phyloP scores from a whole-genome alignment of 92 coral and sea anemone species.

The Galaxea fascicularis region DNA sequence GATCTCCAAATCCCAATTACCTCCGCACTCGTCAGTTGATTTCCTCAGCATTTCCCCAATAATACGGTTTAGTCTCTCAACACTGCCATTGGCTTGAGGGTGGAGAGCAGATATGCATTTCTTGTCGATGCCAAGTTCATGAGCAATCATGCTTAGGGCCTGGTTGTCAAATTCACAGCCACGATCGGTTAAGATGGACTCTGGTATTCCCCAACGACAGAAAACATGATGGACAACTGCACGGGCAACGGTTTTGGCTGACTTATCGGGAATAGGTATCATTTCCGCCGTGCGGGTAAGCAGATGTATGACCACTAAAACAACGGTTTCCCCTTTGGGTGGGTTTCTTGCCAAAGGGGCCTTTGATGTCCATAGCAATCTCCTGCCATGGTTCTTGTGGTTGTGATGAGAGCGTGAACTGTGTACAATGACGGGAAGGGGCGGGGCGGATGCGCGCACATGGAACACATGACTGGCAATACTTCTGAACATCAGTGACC shows the following conservation, averaged over 20 bases:
- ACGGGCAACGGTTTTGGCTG: slow-evolving; percentile 63
- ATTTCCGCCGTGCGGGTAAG: slow-evolving; percentile 59
- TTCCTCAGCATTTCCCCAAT: slow-evolving; percentile 44
- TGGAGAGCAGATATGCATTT: slow-evolving; percentile 51
- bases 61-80: slow-evolving; percentile 54
- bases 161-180: slow-evolving; percentile 57
- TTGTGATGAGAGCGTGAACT: slow-evolving; percentile 40
- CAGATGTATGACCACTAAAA: slow-evolving; percentile 50
- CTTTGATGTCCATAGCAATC: slow-evolving; percentile 61
- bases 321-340: slow-evolving; percentile 44
- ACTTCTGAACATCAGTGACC: slow-evolving; percentile 33
- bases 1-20: slow-evolving; percentile 58
- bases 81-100: slow-evolving; percentile 67
- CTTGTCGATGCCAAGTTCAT: slow-evolving; percentile 57
- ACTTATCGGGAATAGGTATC: slow-evolving; percentile 60
- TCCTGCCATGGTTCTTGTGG: slow-evolving; percentile 74
- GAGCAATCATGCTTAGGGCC: slow-evolving; percentile 44
- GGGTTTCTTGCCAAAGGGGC: slow-evolving; percentile 60
- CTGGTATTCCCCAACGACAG: slow-evolving; percentile 60
- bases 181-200: slow-evolving; percentile 45
- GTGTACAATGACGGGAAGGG: slow-evolving; percentile 37
- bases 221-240: slow-evolving; percentile 49
- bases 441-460: slow-evolving; percentile 46
- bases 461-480: slow-evolving; percentile 49
- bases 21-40: slow-evolving; percentile 32